These are phyloP conservation scores for Hoplodrina ambigua DNA, from an alignment of 2,888 invertebrate genomes.

Conservation along the genomic window DNA sequence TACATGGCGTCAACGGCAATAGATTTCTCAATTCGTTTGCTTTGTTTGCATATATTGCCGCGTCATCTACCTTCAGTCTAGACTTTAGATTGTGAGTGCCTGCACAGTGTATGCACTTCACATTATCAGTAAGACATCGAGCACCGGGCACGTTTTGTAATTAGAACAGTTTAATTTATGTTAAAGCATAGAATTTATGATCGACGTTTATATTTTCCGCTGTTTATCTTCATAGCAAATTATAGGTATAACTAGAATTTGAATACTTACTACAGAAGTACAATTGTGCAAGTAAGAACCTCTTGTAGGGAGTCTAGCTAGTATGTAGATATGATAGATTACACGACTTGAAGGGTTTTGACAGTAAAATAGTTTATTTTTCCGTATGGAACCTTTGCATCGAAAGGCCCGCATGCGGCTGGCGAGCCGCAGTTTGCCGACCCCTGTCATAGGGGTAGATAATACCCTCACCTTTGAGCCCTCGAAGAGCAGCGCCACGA, in stretches of 20 bases:
- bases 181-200: background rate
- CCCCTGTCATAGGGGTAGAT: background rate
- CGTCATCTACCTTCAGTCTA: conserved; percentile 3
- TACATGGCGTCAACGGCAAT: conserved; percentile 18
- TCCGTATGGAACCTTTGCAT: too few relatives aligned
- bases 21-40: background rate
- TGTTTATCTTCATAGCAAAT: background rate
- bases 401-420: too few relatives aligned
- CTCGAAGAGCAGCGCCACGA: conserved; percentile 92
- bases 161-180: conserved; percentile 8
- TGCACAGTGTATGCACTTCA: conserved; percentile 24
- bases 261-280: too few relatives aligned
- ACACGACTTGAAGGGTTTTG: too few relatives aligned
- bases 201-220: background rate
- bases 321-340: too few relatives aligned
- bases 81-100: background rate
- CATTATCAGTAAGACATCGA: conserved; percentile 30
- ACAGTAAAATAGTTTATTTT: too few relatives aligned
- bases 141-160: conserved; percentile 19
- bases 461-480: conserved; percentile 85
- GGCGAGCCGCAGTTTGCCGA: too few relatives aligned
- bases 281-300: too few relatives aligned
- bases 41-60: conserved; percentile 17
- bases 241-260: too few relatives aligned
- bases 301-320: too few relatives aligned